Evolutionary conservation across 2,797 vertebrate species (phyloP).

Genomic region (Fratercula arctica): DNA sequence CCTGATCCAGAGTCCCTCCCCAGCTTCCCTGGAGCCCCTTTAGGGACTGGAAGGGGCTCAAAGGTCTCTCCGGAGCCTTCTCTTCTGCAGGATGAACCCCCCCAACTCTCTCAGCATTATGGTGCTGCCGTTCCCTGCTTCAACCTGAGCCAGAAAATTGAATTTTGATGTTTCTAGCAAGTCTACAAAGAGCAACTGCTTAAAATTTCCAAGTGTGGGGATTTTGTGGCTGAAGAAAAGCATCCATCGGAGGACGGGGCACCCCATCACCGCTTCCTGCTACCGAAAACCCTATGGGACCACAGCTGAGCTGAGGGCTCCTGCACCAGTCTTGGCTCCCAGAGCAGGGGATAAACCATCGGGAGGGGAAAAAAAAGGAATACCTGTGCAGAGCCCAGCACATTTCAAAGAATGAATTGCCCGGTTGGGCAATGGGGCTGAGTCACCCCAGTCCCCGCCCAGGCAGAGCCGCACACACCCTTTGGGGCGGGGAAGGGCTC

Average conservation of each 20-base stretch:
- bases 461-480: background rate
- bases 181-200: background rate
- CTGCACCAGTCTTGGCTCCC: background rate
- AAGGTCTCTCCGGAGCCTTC: background rate
- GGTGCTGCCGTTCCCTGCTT: background rate
- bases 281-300: accelerated
- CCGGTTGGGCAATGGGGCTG: background rate
- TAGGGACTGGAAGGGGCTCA: background rate
- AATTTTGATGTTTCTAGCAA: background rate
- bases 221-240: background rate
- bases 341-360: background rate
- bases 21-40: background rate
- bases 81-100: background rate
- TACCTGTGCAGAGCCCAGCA: background rate
- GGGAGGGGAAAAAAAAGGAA: background rate
- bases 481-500: background rate
- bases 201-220: accelerated
- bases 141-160: background rate
- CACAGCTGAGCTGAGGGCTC: background rate
- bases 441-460: background rate
- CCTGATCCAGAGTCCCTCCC: background rate
- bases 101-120: background rate
- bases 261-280: background rate
- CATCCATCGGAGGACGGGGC: background rate
- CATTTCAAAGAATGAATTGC: background rate